These are phyloP conservation scores for Periophthalmus magnuspinnatus DNA, from an alignment of 2,797 vertebrate genomes.

Conservation along the genomic window DNA sequence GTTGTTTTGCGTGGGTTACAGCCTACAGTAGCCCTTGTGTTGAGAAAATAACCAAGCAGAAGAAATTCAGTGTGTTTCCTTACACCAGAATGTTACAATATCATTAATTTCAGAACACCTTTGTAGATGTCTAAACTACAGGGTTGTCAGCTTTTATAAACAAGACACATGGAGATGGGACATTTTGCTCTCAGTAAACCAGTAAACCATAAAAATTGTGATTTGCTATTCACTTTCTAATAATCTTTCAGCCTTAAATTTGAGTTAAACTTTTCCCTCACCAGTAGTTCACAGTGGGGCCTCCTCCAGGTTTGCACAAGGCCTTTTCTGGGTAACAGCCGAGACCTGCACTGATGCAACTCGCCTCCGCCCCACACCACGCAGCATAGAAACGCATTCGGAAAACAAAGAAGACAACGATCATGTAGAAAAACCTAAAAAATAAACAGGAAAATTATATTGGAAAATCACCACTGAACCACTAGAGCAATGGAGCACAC, in stretches of 20 bases:
- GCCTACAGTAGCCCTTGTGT: too few species aligned
- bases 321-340: conserved; percentile 88
- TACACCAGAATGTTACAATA: too few species aligned
- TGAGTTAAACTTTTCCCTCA: conserved; percentile 27
- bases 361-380: conserved; percentile 87
- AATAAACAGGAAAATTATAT: not conserved
- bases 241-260: not conserved
- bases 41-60: too few species aligned
- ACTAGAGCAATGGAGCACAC: not conserved
- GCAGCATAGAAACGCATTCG: conserved; percentile 93
- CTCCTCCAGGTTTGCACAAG: conserved; percentile 84
- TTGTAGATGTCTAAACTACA: too few species aligned
- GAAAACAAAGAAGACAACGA: conserved; percentile 87
- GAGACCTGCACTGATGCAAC: conserved; percentile 87
- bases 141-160: too few species aligned
- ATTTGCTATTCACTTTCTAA: not conserved
- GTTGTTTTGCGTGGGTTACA: too few species aligned
- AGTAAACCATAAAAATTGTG: not conserved
- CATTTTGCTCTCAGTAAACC: too few species aligned
- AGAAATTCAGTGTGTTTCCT: too few species aligned
- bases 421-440: conserved; percentile 88
- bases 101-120: too few species aligned
- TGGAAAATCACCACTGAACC: not conserved
- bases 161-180: too few species aligned
- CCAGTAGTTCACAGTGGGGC: conserved; percentile 84